Evolutionary conservation across 2,888 invertebrate species (phyloP).

Genomic region (Asteroscopus sphinx): DNA sequence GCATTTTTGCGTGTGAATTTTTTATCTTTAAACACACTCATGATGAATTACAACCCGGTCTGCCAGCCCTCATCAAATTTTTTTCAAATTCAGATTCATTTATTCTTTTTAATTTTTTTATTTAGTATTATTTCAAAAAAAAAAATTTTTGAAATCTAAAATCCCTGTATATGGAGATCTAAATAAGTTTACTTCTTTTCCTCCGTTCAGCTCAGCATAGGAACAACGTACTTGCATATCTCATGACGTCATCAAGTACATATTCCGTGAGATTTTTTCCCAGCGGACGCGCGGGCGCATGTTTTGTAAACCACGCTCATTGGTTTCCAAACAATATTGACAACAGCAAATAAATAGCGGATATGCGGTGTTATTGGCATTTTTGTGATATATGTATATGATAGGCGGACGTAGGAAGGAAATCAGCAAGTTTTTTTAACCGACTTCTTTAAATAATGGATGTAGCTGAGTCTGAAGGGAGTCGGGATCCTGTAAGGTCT

Average conservation of each 20-base stretch:
- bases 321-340: constrained; percentile 44
- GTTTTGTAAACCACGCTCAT: constrained; percentile 53
- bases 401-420: neutral
- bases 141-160: too few species aligned
- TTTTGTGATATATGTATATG: constrained; percentile 1
- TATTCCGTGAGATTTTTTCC: constrained; percentile 46
- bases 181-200: neutral
- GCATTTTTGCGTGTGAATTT: too few species aligned
- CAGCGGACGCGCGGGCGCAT: constrained; percentile 50
- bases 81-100: too few species aligned
- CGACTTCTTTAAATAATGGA: too few species aligned
- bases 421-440: too few species aligned
- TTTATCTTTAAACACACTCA: too few species aligned
- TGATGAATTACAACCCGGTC: too few species aligned
- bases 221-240: constrained; percentile 19
- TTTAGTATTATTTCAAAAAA: neutral
- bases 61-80: too few species aligned
- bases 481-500: too few species aligned
- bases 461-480: too few species aligned
- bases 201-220: constrained; percentile 15
- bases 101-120: too few species aligned
- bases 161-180: too few species aligned
- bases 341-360: constrained; percentile 51
- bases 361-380: constrained; percentile 31
- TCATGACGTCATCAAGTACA: constrained; percentile 46